These are phyloP conservation scores for Drosophila sp. DNA, from an alignment of 1,140 invertebrate species.

Conservation along the genomic window DNA sequence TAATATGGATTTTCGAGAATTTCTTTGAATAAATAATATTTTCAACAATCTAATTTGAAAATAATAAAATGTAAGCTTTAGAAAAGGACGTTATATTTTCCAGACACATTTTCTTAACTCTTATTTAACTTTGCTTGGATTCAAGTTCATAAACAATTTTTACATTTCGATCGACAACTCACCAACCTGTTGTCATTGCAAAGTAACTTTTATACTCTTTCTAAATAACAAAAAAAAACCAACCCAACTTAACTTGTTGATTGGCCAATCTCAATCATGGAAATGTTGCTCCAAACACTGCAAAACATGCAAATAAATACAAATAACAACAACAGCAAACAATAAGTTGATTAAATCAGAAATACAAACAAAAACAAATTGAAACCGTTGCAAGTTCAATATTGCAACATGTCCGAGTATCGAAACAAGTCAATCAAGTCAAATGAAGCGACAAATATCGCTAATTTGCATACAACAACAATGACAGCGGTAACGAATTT, in stretches of 20 bases:
- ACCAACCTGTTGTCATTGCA: neutral
- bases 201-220: neutral
- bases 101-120: no score
- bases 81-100: no score
- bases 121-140: no score
- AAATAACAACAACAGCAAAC: slow-evolving; percentile 31
- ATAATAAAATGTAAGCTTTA: no score
- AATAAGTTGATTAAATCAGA: slow-evolving; percentile 66
- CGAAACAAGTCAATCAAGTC: slow-evolving; percentile 29
- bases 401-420: slow-evolving; percentile 60
- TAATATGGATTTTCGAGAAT: no score
- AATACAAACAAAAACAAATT: slow-evolving; percentile 30
- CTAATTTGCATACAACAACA: slow-evolving; percentile 61
- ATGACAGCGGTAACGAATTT: slow-evolving; percentile 44
- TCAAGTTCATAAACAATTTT: no score
- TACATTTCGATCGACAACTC: neutral
- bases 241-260: neutral
- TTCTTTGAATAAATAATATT: no score
- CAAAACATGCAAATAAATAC: slow-evolving; percentile 36
- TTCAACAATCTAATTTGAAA: no score
- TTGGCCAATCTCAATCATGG: slow-evolving; percentile 24
- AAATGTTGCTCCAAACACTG: slow-evolving; percentile 40
- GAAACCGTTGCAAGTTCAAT: slow-evolving; percentile 41
- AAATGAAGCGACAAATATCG: slow-evolving; percentile 33
- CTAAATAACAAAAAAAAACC: no score